phyloP scores from a whole-genome alignment of 2,797 vertebrate species.

The Buceros bicornis region DNA sequence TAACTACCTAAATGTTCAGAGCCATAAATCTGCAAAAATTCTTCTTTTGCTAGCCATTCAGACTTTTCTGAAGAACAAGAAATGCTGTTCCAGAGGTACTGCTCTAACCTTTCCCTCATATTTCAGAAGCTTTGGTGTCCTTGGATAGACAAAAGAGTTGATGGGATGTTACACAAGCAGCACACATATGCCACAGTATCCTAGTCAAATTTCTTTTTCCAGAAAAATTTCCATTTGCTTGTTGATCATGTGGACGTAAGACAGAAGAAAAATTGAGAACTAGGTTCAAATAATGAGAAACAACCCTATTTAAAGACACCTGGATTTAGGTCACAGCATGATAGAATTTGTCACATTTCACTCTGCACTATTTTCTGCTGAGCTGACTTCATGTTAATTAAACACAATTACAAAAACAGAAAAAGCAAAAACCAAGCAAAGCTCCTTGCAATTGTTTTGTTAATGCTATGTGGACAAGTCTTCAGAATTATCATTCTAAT shows the following conservation, averaged over 20 bases:
- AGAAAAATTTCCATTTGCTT: not conserved
- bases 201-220: not conserved
- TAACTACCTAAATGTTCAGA: not conserved
- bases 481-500: not conserved
- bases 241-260: not conserved
- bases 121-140: not conserved
- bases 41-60: not conserved
- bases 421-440: not conserved
- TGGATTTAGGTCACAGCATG: not conserved
- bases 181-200: not conserved
- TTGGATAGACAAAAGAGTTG: not conserved
- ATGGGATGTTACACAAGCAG: not conserved
- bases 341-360: not conserved
- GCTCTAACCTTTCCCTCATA: not conserved
- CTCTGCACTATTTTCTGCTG: not conserved
- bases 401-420: not conserved
- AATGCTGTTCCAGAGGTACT: not conserved
- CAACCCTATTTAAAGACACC: not conserved
- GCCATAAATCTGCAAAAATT: not conserved
- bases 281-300: not conserved
- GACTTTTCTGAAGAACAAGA: not conserved
- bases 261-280: not conserved
- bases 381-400: not conserved
- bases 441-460: not conserved
- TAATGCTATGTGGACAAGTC: not conserved